phyloP scores from a whole-genome alignment of 2,113 vertebrate species.

The Cervus canadensis region DNA sequence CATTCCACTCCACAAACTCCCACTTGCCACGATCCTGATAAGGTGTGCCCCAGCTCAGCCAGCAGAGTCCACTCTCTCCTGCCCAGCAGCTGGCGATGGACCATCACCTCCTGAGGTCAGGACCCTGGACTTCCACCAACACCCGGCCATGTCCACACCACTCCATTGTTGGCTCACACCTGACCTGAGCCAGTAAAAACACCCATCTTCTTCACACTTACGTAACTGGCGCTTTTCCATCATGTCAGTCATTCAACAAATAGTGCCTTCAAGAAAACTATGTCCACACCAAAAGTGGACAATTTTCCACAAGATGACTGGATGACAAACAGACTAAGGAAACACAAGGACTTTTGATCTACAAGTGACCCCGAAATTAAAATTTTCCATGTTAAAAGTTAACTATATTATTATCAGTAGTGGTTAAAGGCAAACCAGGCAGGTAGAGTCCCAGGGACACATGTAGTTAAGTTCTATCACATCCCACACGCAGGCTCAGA shows the following conservation, averaged over 20 bases:
- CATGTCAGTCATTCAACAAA: conserved; percentile 57
- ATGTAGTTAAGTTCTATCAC: too few relatives aligned
- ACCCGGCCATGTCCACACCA: background rate
- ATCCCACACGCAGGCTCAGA: background rate
- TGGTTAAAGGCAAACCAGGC: background rate
- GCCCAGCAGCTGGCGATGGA: background rate
- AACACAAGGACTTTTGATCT: background rate
- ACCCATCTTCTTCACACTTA: conserved; percentile 58
- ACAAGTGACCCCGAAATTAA: background rate
- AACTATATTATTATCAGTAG: background rate
- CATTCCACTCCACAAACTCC: background rate
- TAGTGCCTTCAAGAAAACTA: conserved; percentile 51
- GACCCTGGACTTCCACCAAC: background rate
- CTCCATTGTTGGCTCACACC: background rate
- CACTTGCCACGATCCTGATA: background rate
- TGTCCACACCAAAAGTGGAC: conserved; percentile 42
- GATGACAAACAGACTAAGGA: background rate
- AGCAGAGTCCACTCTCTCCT: background rate
- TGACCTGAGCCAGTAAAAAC: conserved; percentile 48
- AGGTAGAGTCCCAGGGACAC: accelerated
- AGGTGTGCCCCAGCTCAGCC: background rate
- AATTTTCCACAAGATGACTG: background rate
- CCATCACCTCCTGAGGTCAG: background rate
- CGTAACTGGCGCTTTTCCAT: conserved; percentile 3
- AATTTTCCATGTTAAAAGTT: background rate